Percentiles rank a stretch among this genome's conserved stretches.
Evolutionary conservation across 2,888 invertebrate genomes (phyloP).

Genomic region (Athalia rosae): DNA sequence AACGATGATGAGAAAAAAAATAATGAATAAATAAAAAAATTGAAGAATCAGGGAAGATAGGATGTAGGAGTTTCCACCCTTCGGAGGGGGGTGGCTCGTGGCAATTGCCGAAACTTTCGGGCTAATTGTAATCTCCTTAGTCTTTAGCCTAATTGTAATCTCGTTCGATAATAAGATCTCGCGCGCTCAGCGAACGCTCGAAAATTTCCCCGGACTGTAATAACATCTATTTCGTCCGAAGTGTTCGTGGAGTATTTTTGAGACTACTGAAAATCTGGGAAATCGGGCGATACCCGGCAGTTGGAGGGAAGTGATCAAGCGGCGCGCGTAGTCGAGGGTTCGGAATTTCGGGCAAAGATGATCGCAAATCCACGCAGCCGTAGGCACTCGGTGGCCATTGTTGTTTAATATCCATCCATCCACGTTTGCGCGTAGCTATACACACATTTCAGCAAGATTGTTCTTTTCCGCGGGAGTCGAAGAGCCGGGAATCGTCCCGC

Average conservation of each 20-base stretch:
- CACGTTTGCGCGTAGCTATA: too few species aligned
- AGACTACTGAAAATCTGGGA: background rate
- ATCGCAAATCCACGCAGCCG: conserved; percentile 37
- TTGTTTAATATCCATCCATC: conserved; percentile 40
- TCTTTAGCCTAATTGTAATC: conserved; percentile 30
- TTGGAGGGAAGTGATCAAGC: conserved; percentile 23
- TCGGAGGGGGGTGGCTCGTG: background rate
- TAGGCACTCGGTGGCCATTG: conserved; percentile 33
- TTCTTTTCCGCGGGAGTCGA: background rate
- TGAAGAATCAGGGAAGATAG: background rate
- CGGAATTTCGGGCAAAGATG: conserved; percentile 22
- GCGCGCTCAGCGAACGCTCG: conserved; percentile 12
- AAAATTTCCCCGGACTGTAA: conserved; percentile 10
- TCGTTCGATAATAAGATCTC: conserved; percentile 32
- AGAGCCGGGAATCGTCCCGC: conserved; percentile 9
- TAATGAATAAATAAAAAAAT: background rate
- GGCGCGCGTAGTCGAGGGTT: conserved; percentile 15
- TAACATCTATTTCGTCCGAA: background rate
- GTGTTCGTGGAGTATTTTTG: background rate
- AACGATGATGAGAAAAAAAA: background rate
- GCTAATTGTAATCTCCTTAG: conserved; percentile 25
- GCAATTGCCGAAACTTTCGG: conserved; percentile 26
- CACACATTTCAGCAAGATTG: too few species aligned
- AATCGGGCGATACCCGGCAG: background rate
- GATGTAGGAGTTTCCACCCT: background rate